Conservation (phyloP, 2,888 invertebrate species). For the Netelia melanura region DNA sequence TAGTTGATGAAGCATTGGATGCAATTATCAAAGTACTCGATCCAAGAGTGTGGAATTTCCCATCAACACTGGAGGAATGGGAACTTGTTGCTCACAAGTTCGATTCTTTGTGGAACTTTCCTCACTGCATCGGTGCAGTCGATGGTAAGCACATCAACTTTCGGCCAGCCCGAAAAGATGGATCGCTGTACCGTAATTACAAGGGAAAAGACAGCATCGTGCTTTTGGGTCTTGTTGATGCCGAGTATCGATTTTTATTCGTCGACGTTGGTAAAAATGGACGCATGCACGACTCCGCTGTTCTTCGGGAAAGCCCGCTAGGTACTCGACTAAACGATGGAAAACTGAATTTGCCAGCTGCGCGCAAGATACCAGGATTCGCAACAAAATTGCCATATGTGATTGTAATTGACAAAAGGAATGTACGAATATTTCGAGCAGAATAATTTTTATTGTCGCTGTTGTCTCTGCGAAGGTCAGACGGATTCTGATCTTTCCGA, state of each 20-base stretch:
- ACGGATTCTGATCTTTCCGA: no score
- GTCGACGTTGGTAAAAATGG: conserved; percentile 17
- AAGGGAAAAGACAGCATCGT: conserved; percentile 32
- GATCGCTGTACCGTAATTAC: conserved; percentile 16
- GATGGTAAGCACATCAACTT: conserved; percentile 32
- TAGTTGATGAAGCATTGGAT: conserved; percentile 9
- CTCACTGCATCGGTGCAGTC: conserved; percentile 33
- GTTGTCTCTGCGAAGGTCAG: no score
- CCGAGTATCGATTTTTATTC: conserved; percentile 32
- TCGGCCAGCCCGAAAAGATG: conserved; percentile 15
- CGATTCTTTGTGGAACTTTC: conserved; percentile 24
- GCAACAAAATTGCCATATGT: conserved; percentile 9
- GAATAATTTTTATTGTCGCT: no score
- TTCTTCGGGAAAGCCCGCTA: conserved; percentile 12
- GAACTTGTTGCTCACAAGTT: conserved; percentile 19
- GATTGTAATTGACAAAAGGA: no score
- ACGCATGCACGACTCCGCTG: conserved; percentile 21
- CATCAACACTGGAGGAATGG: conserved; percentile 13
- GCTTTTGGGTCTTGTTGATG: conserved; percentile 28
- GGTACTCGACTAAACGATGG: conserved; percentile 17
- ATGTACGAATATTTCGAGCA: no score
- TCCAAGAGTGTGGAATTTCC: conserved; percentile 15
- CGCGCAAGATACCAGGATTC: conserved; percentile 19
- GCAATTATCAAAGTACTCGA: conserved; percentile 22
- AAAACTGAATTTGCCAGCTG: conserved; percentile 4